These are phyloP conservation scores for Lithosia quadra DNA, from an alignment of 2,888 invertebrate species.

Conservation along the genomic window DNA sequence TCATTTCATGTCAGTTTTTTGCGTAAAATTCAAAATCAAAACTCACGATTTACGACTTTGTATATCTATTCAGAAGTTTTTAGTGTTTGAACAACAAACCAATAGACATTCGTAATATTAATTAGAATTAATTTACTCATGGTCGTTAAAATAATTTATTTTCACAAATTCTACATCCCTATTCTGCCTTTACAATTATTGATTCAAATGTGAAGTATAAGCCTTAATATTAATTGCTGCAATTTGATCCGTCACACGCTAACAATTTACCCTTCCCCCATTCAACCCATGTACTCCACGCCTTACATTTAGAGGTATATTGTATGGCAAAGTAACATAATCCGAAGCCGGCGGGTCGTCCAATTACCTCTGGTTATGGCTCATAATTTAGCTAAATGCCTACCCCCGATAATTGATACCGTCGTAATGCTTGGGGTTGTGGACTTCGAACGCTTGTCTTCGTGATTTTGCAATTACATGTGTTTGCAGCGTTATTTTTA, in stretches of 20 bases:
- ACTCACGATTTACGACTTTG: too few species aligned
- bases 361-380: slow-evolving; percentile 60
- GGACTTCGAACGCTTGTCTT: slow-evolving; percentile 12
- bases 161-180: not conserved
- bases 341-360: slow-evolving; percentile 44
- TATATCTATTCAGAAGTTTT: too few species aligned
- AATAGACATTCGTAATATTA: not conserved
- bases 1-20: too few species aligned
- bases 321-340: slow-evolving; percentile 51
- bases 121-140: too few species aligned
- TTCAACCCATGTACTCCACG: slow-evolving; percentile 13
- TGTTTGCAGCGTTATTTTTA: not conserved
- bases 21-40: too few species aligned
- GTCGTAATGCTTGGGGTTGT: slow-evolving; percentile 17
- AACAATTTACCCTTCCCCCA: slow-evolving; percentile 12
- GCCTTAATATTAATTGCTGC: not conserved
- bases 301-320: slow-evolving; percentile 23
- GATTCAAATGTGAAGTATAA: not conserved
- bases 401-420: slow-evolving; percentile 60
- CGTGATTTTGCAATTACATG: not conserved
- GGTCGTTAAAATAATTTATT: not conserved
- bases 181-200: not conserved
- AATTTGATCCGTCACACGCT: slow-evolving; percentile 13
- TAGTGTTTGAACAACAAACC: too few species aligned
- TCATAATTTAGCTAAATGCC: slow-evolving; percentile 65